These are phyloP conservation scores for Dendrocopos noguchii DNA, from an alignment of 2,113 vertebrate genomes.

Conservation along the genomic window DNA sequence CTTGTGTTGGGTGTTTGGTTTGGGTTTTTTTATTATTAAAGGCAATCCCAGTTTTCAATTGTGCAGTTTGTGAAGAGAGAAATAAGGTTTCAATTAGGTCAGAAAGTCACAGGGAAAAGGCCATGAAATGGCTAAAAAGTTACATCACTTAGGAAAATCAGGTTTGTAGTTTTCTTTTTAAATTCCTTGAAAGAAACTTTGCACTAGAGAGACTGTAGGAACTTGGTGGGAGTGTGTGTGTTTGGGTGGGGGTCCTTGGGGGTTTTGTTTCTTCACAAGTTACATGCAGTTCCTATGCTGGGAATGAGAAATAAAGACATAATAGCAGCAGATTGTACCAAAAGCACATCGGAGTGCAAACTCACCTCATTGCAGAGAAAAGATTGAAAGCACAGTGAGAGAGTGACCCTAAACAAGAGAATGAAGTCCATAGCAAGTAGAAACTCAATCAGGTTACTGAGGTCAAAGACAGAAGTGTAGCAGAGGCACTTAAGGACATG, in stretches of 20 bases:
- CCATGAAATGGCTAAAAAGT: not conserved
- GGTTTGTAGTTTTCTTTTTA: not conserved
- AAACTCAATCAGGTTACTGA: not conserved
- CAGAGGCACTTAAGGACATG: not conserved
- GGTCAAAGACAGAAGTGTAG: not conserved
- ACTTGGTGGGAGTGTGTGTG: not conserved
- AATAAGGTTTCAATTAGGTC: not conserved
- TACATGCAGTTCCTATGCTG: not conserved
- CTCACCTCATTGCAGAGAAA: not conserved
- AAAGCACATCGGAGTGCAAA: not conserved
- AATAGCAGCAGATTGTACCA: not conserved
- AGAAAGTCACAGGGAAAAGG: not conserved
- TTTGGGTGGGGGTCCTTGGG: no score
- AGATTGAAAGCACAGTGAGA: not conserved
- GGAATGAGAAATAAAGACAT: not conserved
- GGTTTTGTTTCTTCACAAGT: not conserved
- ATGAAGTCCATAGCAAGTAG: not conserved
- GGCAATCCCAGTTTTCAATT: not conserved
- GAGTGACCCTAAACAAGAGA: not conserved
- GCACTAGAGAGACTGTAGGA: not conserved
- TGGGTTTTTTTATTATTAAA: not conserved
- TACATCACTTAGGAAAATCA: not conserved
- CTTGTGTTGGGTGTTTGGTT: no score
- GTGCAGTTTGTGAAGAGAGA: not conserved
- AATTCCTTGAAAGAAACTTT: not conserved